A percentile compares a stretch with the other conserved stretches of the same genome.
phyloP scores from a whole-genome alignment of 2,113 vertebrate genomes.

The Carollia perspicillata region DNA sequence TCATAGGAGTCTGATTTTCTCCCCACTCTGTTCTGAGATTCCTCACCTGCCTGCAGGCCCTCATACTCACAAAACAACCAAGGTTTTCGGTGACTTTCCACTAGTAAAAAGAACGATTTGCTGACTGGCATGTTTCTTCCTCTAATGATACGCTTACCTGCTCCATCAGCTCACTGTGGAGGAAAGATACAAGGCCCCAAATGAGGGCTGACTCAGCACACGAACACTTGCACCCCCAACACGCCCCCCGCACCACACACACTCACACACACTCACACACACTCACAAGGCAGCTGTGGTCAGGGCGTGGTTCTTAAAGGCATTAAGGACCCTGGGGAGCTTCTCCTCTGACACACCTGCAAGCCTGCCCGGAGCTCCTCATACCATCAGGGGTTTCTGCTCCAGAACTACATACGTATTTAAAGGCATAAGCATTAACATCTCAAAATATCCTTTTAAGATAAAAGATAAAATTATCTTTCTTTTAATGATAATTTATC shows the following conservation, averaged over 20 bases:
- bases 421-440: not conserved
- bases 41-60: not conserved
- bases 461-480: not conserved
- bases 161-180: not conserved
- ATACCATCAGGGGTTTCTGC: not conserved
- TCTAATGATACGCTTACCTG: not conserved
- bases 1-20: not conserved
- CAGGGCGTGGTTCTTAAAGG: not conserved
- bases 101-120: not conserved
- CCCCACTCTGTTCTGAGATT: not conserved
- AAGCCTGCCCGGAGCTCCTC: too few species aligned
- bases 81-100: not conserved
- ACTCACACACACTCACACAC: too few species aligned
- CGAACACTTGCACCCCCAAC: fast-evolving
- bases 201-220: not conserved
- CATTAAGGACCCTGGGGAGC: too few species aligned
- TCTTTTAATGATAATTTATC: not conserved
- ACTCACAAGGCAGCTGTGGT: not conserved
- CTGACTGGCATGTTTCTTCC: not conserved
- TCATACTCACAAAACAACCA: not conserved
- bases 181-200: not conserved
- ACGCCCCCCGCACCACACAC: too few species aligned
- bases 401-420: not conserved
- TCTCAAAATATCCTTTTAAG: not conserved
- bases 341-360: not conserved